These are phyloP conservation scores for Hexactinellida sp. DNA, from an alignment of 37 sponge, comb jelly and placozoan species.

Conservation along the genomic window DNA sequence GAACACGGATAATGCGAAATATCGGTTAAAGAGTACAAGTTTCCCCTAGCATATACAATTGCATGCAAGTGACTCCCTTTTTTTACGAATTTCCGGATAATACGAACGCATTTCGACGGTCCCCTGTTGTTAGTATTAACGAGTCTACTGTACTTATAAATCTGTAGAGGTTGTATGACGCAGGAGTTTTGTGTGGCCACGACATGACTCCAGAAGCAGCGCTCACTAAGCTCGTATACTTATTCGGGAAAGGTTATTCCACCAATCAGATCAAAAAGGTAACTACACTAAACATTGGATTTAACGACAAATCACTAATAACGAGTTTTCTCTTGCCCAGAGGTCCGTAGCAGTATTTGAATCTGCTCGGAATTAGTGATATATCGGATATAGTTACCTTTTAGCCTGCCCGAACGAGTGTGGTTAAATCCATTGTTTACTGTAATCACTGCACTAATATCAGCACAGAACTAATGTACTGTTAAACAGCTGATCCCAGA, in stretches of 20 bases:
- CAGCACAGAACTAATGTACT: not conserved
- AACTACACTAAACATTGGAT: not conserved
- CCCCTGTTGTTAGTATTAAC: not conserved
- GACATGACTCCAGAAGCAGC: slow-evolving; percentile 99
- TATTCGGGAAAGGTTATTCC: slow-evolving; percentile 34
- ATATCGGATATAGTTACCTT: no score
- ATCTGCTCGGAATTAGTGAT: no score
- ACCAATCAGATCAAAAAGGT: slow-evolving; percentile 35
- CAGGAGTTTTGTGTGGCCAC: slow-evolving; percentile 72
- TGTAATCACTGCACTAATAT: not conserved
- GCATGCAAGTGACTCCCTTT: no score
- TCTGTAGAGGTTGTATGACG: slow-evolving; percentile 43
- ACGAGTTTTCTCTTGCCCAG: no score
- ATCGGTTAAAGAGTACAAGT: no score
- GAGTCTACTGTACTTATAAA: not conserved
- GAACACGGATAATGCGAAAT: no score
- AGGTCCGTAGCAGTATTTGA: no score
- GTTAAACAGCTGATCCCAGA: slow-evolving; percentile 21
- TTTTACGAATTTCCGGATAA: no score
- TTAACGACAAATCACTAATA: no score
- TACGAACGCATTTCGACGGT: no score
- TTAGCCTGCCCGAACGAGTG: not conserved
- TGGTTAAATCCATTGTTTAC: not conserved
- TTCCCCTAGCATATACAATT: no score
- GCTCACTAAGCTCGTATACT: slow-evolving; percentile 79